Base-by-base conservation (phyloP, 2,113 vertebrate genomes). In the Xiphophorus couchianus region DNA sequence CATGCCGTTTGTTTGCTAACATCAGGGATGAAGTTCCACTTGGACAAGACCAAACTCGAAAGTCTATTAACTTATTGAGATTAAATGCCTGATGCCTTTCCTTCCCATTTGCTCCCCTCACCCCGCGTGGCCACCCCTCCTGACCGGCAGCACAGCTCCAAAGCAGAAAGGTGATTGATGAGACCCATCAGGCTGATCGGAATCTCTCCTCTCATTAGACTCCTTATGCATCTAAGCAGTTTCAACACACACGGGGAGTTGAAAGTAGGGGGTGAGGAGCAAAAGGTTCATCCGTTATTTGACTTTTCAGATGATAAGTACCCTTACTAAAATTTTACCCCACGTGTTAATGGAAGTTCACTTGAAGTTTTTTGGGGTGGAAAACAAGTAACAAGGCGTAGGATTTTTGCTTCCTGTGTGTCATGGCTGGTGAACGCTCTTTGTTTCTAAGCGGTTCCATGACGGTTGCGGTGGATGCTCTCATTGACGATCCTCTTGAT, bases 1-100 rank as follows among this genome's bases (percentile, higher is more conserved):
- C 74, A 62, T 77, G 81, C 78, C 69, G 84, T 82, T 89, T 89
- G 91, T 89, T 93, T 92, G 89, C 78, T 82, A 90, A 92, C 86
- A 77, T 77, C 82, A 83, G 42, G 76, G 60, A 78, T 82, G 81
- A 91, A 91, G 89, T 88, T 89, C 89, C 84, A 86, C 61, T 87
- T 77, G 87, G 80, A 73, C 69, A 70, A 37, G 62, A 73, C 76
- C 75, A 72, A 73, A 86, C 78, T 65, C 48, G 73, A 90, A 91
- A 94, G 93, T 94, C 93, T 90, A 93, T 94, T 94, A 94, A 93
- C 92, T 93, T 92, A 91, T 91, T 93, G 90, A 94, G 93, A 94
- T 95, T 94, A 94, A 95, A 93, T 93, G 90, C 89, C 91, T 82
- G 91, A 92, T 91, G 87, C 90, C 79, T 88, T 83, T 66, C 78